Percentiles rank a stretch among this genome's conserved stretches.
Conservation (phyloP, 2,888 invertebrate species). For the Lysandra coridon region DNA sequence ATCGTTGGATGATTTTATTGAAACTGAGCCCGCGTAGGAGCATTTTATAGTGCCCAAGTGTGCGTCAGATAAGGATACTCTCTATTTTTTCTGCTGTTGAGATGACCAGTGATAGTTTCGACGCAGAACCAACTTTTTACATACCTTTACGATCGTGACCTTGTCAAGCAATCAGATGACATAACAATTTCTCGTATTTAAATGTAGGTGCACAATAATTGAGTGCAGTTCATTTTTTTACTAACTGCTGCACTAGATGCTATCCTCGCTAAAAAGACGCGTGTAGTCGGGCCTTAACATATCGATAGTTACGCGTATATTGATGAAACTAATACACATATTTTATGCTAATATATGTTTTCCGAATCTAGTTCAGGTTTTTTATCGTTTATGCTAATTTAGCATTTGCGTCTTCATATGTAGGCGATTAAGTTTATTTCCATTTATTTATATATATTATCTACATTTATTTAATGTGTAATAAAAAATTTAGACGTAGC, state of each 20-base stretch:
- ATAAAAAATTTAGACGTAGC: conserved; percentile 12
- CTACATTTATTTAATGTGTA: conserved; percentile 27
- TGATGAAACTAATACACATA: conserved; percentile 27
- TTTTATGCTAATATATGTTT: conserved; percentile 28
- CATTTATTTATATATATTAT: conserved; percentile 27
- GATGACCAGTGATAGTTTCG: no score
- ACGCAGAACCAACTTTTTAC: neutral
- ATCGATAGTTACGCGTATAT: conserved; percentile 14
- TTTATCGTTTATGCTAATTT: conserved; percentile 30
- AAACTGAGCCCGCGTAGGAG: neutral
- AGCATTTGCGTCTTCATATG: conserved; percentile 30
- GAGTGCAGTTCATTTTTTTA: no score
- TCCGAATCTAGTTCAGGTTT: conserved; percentile 26
- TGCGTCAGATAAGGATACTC: no score
- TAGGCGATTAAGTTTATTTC: conserved; percentile 29
- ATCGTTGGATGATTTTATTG: neutral
- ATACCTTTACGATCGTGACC: neutral
- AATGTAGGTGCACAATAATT: neutral
- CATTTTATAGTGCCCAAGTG: no score
- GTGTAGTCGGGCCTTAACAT: neutral
- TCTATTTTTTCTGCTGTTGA: no score
- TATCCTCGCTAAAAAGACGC: neutral
- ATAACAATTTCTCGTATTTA: neutral
- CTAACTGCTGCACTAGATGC: neutral
- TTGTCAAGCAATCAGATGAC: neutral